Percentiles rank a stretch among this genome's conserved stretches.
Conservation (phyloP, 2,113 vertebrate genomes). For the Stegastes partitus region DNA sequence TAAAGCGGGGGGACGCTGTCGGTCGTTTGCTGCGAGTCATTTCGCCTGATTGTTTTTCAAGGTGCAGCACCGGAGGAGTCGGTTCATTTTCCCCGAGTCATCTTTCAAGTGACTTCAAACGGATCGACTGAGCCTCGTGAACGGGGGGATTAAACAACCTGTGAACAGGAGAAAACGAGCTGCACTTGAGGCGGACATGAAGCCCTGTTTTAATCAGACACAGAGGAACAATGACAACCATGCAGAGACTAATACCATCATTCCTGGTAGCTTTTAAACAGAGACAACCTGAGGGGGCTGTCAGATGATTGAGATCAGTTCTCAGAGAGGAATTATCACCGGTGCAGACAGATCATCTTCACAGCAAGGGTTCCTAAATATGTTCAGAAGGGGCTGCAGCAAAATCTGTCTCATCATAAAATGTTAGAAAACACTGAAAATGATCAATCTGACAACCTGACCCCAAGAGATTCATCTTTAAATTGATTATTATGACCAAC, state of each 20-base stretch:
- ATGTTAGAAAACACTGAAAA: neutral
- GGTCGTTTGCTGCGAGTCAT: neutral
- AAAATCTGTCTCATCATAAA: neutral
- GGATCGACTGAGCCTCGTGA: neutral
- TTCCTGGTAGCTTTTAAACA: neutral
- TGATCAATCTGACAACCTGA: neutral
- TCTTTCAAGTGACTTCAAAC: constrained; percentile 11
- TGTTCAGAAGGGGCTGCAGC: neutral
- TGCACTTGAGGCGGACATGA: constrained; percentile 6
- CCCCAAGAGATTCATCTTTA: neutral
- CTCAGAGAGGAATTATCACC: neutral
- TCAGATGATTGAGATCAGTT: neutral
- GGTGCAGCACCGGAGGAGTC: neutral
- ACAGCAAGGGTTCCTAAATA: neutral
- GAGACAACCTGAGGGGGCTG: neutral
- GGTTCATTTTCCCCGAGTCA: constrained; percentile 3
- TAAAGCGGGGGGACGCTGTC: too few relatives aligned
- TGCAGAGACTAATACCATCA: neutral
- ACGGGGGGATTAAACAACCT: constrained; percentile 4
- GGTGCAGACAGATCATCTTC: neutral
- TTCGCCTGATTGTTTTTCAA: constrained; percentile 9
- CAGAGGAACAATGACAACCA: neutral
- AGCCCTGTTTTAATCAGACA: constrained; percentile 13
- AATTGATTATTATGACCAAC: too few relatives aligned
- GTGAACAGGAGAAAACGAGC: neutral